phyloP scores from a whole-genome alignment of 2,797 vertebrate genomes.

The Notoglanidium macrostoma region DNA sequence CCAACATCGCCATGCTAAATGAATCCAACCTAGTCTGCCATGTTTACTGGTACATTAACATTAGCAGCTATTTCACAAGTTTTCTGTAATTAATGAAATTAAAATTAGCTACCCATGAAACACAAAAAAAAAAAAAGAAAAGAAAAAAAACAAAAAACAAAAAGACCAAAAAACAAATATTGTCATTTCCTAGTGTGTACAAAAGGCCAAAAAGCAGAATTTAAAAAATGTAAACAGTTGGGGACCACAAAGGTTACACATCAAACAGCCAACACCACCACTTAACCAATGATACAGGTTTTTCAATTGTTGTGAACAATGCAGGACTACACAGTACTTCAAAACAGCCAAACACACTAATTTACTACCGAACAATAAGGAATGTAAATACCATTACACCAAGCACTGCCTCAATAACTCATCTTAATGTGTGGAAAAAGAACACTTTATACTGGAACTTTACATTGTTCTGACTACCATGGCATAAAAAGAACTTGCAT shows the following conservation, averaged over 20 bases:
- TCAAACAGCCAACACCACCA: neutral
- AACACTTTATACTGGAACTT: neutral
- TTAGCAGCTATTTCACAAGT: neutral
- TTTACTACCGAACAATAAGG: neutral
- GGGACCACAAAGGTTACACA: neutral
- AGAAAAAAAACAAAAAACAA: neutral
- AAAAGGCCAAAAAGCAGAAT: neutral
- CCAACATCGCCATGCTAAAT: neutral
- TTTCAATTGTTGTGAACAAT: neutral
- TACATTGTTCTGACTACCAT: neutral
- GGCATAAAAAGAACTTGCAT: neutral
- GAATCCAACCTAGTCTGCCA: neutral
- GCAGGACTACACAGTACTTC: neutral
- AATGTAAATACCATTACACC: neutral
- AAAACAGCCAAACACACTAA: neutral
- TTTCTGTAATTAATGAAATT: neutral
- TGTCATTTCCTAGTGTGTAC: neutral
- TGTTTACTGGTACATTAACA: no score
- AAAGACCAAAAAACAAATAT: neutral
- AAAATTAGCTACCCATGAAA: neutral
- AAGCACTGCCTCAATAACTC: neutral
- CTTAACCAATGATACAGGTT: neutral
- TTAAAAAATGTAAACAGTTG: neutral
- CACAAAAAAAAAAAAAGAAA: no score
- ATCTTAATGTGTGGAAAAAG: neutral